These are phyloP conservation scores for Subacronicta megacephala DNA, from an alignment of 2,888 invertebrate genomes.

Conservation along the genomic window DNA sequence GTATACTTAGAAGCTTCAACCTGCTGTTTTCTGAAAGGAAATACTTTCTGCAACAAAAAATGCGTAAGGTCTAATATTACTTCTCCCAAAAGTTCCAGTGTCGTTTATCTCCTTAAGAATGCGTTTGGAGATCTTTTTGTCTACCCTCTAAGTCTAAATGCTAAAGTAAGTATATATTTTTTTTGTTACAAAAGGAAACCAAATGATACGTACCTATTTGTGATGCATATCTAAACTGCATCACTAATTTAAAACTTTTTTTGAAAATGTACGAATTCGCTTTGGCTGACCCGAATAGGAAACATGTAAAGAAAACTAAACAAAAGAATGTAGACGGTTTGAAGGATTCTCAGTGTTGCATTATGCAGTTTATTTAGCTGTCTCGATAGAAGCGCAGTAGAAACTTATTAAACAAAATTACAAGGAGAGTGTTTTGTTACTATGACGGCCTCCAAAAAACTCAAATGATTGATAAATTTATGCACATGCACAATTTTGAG, in stretches of 20 bases:
- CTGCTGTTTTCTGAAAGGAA: no score
- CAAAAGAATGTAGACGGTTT: conserved; percentile 11
- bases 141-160: no score
- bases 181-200: conserved; percentile 3
- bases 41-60: no score
- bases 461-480: background rate
- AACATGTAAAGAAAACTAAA: conserved; percentile 13
- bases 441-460: background rate
- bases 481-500: conserved; percentile 46
- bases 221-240: conserved; percentile 30
- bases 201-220: conserved; percentile 4
- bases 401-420: conserved; percentile 2
- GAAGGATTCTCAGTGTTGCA: conserved; percentile 40
- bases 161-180: no score
- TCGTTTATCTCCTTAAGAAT: no score
- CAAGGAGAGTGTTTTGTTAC: background rate
- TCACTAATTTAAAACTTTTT: conserved; percentile 33
- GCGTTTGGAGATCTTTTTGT: no score
- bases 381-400: background rate
- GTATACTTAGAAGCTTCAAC: no score
- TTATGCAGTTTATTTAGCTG: conserved; percentile 16
- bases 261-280: conserved; percentile 27
- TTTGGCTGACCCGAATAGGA: conserved; percentile 27
- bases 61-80: no score
- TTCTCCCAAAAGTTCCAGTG: no score